A percentile compares a stretch with the other conserved stretches of the same genome.
phyloP scores from a whole-genome alignment of 2,888 invertebrate species.

The Ceriagrion tenellum region DNA sequence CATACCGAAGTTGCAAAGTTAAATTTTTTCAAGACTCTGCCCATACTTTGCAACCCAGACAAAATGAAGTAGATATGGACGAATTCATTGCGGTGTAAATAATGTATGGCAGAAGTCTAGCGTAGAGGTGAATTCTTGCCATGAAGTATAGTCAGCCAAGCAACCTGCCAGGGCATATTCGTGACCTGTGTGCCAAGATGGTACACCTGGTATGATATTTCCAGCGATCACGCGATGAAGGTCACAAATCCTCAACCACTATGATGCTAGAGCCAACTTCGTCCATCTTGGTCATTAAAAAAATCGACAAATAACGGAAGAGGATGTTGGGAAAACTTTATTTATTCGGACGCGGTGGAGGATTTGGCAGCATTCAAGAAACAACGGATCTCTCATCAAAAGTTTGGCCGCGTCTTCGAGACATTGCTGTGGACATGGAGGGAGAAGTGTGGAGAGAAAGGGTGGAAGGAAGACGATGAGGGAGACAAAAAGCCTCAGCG shows the following conservation, averaged over 20 bases:
- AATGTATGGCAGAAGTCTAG: background rate
- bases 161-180: background rate
- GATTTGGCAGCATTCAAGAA: slow-evolving; percentile 50
- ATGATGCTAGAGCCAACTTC: slow-evolving; percentile 60
- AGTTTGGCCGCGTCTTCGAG: slow-evolving; percentile 58
- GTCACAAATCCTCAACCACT: background rate
- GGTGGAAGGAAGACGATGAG: background rate
- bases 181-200: background rate
- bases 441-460: background rate
- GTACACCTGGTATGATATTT: background rate
- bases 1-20: too few relatives aligned
- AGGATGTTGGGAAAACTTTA: slow-evolving; percentile 55
- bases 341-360: slow-evolving; percentile 49
- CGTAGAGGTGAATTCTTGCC: background rate
- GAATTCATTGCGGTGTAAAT: background rate
- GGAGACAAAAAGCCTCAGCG: background rate
- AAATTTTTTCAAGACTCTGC: background rate
- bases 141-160: background rate
- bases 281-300: slow-evolving; percentile 60
- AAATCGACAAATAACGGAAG: slow-evolving; percentile 58
- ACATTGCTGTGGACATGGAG: slow-evolving; percentile 41
- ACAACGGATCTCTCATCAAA: slow-evolving; percentile 63
- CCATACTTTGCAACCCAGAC: background rate
- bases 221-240: slow-evolving; percentile 14
- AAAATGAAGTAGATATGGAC: background rate